phyloP scores from a whole-genome alignment of 2,113 vertebrate genomes.

The Leptobrachium leishanense region DNA sequence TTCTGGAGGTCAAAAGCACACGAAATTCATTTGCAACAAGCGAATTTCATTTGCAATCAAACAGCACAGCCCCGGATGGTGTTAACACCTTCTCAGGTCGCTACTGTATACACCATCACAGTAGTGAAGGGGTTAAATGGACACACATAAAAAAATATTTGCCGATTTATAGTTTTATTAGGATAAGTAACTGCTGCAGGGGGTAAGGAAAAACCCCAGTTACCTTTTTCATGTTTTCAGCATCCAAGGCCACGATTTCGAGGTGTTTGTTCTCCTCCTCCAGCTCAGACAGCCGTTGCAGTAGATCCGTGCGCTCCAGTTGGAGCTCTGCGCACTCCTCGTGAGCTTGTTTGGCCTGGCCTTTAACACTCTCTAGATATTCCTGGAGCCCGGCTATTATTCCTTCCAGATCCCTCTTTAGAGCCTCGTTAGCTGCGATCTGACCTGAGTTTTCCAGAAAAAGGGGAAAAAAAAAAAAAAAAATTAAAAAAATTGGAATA shows the following conservation, averaged over 20 bases:
- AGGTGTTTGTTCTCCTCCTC: slow-evolving; percentile 73
- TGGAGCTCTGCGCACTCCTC: slow-evolving; percentile 72
- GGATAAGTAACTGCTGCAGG: no score
- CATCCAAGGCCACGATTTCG: slow-evolving; percentile 68
- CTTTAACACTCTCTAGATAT: slow-evolving; percentile 78
- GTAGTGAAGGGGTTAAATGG: no score
- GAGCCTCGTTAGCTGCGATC: slow-evolving; percentile 84
- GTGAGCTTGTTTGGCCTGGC: slow-evolving; percentile 72
- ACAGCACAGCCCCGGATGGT: no score
- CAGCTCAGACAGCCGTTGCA: slow-evolving; percentile 69
- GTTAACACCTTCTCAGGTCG: no score
- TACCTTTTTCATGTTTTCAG: slow-evolving; percentile 76
- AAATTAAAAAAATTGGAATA: no score
- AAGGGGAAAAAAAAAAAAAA: no score
- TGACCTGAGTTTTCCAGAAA: slow-evolving; percentile 70
- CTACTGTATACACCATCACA: no score
- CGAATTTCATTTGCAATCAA: no score
- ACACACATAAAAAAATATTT: no score
- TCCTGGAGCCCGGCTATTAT: slow-evolving; percentile 85
- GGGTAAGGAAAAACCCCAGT: not conserved
- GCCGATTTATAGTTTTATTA: no score
- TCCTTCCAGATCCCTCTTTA: slow-evolving; percentile 84
- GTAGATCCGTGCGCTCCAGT: slow-evolving; percentile 74
- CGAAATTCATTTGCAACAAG: no score
- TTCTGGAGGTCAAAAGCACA: no score